Evolutionary conservation across 2,797 vertebrate species (phyloP).

Genomic region (Lycodopsis pacificus): DNA sequence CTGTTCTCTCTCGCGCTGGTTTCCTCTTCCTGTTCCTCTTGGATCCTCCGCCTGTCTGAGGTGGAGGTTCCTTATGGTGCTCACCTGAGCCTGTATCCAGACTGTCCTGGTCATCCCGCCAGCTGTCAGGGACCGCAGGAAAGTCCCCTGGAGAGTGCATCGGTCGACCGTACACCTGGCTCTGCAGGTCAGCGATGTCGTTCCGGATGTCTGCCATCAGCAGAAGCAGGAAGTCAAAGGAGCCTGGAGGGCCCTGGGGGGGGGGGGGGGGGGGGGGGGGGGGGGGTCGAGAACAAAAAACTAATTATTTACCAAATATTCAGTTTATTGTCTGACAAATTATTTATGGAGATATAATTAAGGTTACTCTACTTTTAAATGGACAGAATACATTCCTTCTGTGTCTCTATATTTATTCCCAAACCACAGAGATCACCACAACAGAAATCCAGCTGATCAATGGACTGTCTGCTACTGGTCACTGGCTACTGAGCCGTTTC

Average conservation of each 20-base stretch:
- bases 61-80: conserved; percentile 82
- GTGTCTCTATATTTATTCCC: not conserved
- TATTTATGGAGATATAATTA: not conserved
- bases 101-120: conserved; percentile 88
- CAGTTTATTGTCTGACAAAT: not conserved
- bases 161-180: conserved; percentile 88
- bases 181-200: conserved; percentile 93
- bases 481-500: conserved; percentile 1
- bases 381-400: not conserved
- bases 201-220: conserved; percentile 97
- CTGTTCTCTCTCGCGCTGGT: conserved; percentile 75
- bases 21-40: conserved; percentile 85
- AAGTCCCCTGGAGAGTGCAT: conserved; percentile 86
- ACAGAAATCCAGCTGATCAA: conserved; percentile 33
- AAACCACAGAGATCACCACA: conserved; percentile 6
- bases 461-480: not conserved
- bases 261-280: conserved; percentile 26
- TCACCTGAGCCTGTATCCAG: conserved; percentile 93
- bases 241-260: conserved; percentile 93
- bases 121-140: conserved; percentile 85
- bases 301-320: not conserved
- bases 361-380: not conserved
- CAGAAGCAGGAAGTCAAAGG: conserved; percentile 95
- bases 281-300: conserved; percentile 8
- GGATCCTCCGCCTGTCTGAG: conserved; percentile 66